Conservation (phyloP, 2,888 invertebrate genomes). For the Drosophila neonasuta region DNA sequence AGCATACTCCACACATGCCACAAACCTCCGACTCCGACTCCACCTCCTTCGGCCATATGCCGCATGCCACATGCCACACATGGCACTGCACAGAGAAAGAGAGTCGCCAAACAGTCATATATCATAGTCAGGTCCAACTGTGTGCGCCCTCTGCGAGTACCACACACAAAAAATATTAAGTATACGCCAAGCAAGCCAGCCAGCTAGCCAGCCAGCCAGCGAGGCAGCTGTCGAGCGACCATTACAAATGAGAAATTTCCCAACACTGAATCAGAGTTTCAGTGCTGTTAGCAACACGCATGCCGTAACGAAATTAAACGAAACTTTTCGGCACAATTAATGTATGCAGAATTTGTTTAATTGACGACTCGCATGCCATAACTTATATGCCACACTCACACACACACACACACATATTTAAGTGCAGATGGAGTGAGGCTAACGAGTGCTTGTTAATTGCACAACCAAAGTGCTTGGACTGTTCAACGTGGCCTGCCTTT, state of each 20-base stretch:
- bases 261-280: conserved; percentile 39
- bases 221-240: conserved; percentile 39
- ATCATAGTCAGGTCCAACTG: conserved; percentile 75
- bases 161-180: conserved; percentile 50
- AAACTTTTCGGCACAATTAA: conserved; percentile 72
- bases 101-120: conserved; percentile 62
- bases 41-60: neutral
- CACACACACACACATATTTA: conserved; percentile 5
- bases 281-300: conserved; percentile 41
- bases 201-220: neutral
- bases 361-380: conserved; percentile 73
- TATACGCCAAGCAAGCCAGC: conserved; percentile 45
- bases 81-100: conserved; percentile 25
- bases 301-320: conserved; percentile 16
- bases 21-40: neutral
- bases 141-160: conserved; percentile 27
- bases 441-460: conserved; percentile 55
- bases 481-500: conserved; percentile 9
- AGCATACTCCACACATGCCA: conserved; percentile 30
- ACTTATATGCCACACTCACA: conserved; percentile 40
- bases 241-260: conserved; percentile 55
- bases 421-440: conserved; percentile 2
- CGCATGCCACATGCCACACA: conserved; percentile 34
- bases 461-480: conserved; percentile 34
- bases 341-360: conserved; percentile 75